These are phyloP conservation scores for Geotrypetes seraphini DNA, from an alignment of 2,797 vertebrate species.

Conservation along the genomic window DNA sequence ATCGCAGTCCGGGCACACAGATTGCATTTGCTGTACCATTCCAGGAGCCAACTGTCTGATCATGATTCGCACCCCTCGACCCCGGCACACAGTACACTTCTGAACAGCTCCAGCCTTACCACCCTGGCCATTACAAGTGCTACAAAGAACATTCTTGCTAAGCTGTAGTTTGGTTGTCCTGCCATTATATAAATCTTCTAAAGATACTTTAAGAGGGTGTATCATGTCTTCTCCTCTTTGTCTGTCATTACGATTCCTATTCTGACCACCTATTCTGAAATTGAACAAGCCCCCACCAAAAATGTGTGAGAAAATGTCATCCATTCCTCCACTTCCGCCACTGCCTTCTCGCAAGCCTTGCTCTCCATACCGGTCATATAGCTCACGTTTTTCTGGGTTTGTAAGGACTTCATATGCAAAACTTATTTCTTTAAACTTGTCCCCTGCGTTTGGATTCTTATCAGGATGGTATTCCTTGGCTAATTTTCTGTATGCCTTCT, in stretches of 20 bases:
- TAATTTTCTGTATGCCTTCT: too few species aligned
- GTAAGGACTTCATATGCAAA: conserved; percentile 95
- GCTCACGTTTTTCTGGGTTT: conserved; percentile 90
- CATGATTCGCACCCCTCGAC: conserved; percentile 92
- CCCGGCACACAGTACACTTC: conserved; percentile 86
- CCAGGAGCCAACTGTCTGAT: conserved; percentile 95
- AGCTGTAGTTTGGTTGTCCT: conserved; percentile 97
- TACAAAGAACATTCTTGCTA: conserved; percentile 97
- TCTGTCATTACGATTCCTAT: conserved; percentile 83
- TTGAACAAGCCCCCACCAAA: conserved; percentile 92
- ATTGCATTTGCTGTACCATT: conserved; percentile 99
- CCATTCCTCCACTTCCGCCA: conserved; percentile 85
- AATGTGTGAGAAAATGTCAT: conserved; percentile 97
- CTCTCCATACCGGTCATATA: conserved; percentile 94
- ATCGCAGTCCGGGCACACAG: conserved; percentile 90
- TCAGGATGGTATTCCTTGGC: too few species aligned
- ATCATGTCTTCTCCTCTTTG: conserved; percentile 96
- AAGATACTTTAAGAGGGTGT: conserved; percentile 91
- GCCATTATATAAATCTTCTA: conserved; percentile 96
- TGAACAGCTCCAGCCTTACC: conserved; percentile 94
- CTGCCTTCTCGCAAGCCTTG: conserved; percentile 95
- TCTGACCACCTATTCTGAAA: conserved; percentile 93
- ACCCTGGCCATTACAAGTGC: conserved; percentile 91
- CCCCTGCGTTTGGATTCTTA: too few species aligned
- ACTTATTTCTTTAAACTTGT: conserved; percentile 99